Evolutionary conservation across 2,888 invertebrate genomes (phyloP), one percentile per base, ranked within the genome.

Genomic region (Disparrhopalites patrizii): DNA sequence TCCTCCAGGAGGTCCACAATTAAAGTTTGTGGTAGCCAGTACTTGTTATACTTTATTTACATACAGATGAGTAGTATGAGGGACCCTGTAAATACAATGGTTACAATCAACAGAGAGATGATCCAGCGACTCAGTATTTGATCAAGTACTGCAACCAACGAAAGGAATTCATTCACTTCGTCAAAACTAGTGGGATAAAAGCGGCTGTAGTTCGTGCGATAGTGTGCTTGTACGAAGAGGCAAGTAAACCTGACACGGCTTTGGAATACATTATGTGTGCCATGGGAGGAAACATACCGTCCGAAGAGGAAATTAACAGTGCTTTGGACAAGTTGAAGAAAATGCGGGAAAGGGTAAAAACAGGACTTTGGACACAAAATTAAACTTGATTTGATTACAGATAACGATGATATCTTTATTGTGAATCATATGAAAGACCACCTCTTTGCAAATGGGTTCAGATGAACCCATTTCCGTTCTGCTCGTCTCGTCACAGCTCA

Each of bases 121-220:
- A n/a, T n/a, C n/a, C n/a, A n/a, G n/a, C n/a, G n/a, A n/a, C n/a
- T n/a, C n/a, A n/a, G n/a, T n/a, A n/a, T n/a, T n/a, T n/a, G n/a
- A n/a, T n/a, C n/a, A n/a, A n/a, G n/a, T 60, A 43, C 50, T 60
- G 60, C 27, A 47, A 31, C 2, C 18, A 28, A 31, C 15, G 30
- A 15, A 47, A 23, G n/a, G 50, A 27, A 3, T 60, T 60, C 15
- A 60, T 43, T 1, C 10, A 23, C 8, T 60, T 50, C 30, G 50
- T 60, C 23, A 55, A 8, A n/a, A 31, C 56, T 18, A 31, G 36
- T 33, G 64, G 64, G 8, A 38, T 64, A 25, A 64, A 64, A 57
- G 50, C 51, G 15, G 57, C 33, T 8, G 28, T 64, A 13, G 57
- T 64, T 7, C 25, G 64, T 13, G 52, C 57, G 5, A 50, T 64